Conservation (phyloP, 2,797 vertebrate species). For the Glyptemys insculpta region DNA sequence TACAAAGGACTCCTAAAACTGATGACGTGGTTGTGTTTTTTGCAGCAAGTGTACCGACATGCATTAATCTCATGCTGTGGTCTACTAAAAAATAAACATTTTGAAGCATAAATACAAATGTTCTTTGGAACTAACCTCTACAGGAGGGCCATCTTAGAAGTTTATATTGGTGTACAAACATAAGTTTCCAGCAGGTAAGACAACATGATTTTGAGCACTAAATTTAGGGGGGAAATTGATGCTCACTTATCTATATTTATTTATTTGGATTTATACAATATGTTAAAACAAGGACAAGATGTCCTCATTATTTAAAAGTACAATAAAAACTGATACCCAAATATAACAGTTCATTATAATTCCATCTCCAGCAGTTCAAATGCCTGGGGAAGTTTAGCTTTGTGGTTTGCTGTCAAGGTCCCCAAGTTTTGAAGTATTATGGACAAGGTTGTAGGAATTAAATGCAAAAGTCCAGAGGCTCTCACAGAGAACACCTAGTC, state of each 20-base stretch:
- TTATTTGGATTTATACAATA: neutral
- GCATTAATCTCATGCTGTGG: neutral
- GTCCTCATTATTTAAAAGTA: neutral
- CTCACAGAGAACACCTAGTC: neutral
- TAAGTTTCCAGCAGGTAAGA: neutral
- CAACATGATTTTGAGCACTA: neutral
- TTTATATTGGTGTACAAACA: neutral
- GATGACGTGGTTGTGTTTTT: neutral
- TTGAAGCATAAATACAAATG: neutral
- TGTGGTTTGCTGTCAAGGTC: neutral
- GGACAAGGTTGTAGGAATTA: neutral
- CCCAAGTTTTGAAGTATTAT: neutral
- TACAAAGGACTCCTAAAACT: neutral
- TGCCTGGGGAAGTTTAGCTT: neutral
- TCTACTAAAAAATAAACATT: neutral
- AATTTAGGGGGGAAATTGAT: neutral
- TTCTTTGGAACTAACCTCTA: neutral
- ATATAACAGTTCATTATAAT: neutral
- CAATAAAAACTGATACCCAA: neutral
- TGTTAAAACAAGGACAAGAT: neutral
- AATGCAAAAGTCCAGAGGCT: neutral
- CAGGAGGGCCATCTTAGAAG: neutral
- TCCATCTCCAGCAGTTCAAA: neutral
- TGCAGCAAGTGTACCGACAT: neutral
- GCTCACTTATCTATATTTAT: neutral